A percentile compares a stretch with the other conserved stretches of the same genome.
phyloP scores from a whole-genome alignment of 2,888 invertebrate genomes.

The Muscina levida region DNA sequence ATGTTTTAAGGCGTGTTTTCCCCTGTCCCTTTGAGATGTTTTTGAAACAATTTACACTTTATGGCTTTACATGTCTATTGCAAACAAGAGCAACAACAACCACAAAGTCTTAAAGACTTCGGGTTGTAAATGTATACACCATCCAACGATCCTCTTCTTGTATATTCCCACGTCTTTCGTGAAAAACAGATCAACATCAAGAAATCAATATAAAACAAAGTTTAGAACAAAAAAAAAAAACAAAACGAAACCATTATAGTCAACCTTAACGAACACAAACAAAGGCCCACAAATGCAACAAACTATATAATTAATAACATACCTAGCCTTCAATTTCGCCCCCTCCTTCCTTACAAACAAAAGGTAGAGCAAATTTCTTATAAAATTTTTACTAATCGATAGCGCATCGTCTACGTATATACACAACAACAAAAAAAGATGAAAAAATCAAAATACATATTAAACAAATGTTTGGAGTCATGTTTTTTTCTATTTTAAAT shows the following conservation, averaged over 20 bases:
- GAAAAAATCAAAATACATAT: not conserved
- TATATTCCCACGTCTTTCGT: constrained; percentile 18
- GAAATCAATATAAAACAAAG: constrained; percentile 2
- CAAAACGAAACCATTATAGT: too few species aligned
- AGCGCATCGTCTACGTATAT: not conserved
- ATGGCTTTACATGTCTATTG: constrained; percentile 54
- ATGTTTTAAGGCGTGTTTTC: constrained; percentile 33
- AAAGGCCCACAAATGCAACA: constrained; percentile 3
- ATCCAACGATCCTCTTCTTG: not conserved
- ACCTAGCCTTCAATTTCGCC: not conserved
- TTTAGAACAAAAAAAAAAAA: too few species aligned
- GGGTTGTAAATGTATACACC: constrained; percentile 8
- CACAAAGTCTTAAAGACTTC: constrained; percentile 36
- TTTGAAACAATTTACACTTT: constrained; percentile 23
- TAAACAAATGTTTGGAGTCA: not conserved
- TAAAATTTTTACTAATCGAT: constrained; percentile 17
- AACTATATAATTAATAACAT: constrained; percentile 5
- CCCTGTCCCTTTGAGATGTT: not conserved
- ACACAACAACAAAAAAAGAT: constrained; percentile 1
- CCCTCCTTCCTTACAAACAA: not conserved
- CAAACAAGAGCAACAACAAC: constrained; percentile 1
- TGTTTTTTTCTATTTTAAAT: constrained; percentile 37
- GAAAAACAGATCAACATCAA: constrained; percentile 18
- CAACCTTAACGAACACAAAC: constrained; percentile 3
- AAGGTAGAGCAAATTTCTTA: constrained; percentile 20